Base-by-base conservation (phyloP, 2,888 invertebrate species). In the Tachina lurida region DNA sequence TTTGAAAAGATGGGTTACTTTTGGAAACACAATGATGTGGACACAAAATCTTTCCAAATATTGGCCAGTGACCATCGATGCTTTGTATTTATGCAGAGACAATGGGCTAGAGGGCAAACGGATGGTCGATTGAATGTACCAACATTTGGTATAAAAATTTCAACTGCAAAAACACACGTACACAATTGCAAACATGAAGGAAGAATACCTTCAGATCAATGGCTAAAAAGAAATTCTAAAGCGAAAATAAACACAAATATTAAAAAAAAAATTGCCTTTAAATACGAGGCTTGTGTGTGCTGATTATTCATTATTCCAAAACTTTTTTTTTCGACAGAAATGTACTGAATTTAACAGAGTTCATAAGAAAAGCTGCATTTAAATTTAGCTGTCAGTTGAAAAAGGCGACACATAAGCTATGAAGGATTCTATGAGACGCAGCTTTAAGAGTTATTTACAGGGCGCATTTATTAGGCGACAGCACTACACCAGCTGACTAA, bases 1-100 rank as follows among this genome's bases (percentile, higher is more conserved):
- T 76, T 77, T 71, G 17, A n/a, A 82, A 76, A 76, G 56, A 82
- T 63, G 56, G 70, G 62, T 63, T 70, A 76, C 75, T 82, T 31
- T 75, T 75, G 62, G 49, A 8, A 70, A 47, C 45, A 41, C 56
- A 76, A 68, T 75, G 62, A 56, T 63, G 56, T 17, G 76, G 58
- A 63, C 15, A 63, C 70, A 47, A 63, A 60, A 65, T 70, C 70
- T 68, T 60, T 79, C 45, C 70, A 84, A n/a, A 54, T 60, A 79
- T 56, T 54, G 54, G 47, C 75, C 67, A 58, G n/a, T 47, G 75
- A 12, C 22, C 54, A 45, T 31, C 22, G 54, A 62, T 67, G 10
- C 5, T 58, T 58, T 39, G 22, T n/a, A 43, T 41, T 13, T 17
- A 17, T 17, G 45, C 19, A 9, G 10, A 19, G 13, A 17, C 19